A percentile compares a stretch with the other conserved stretches of the same genome.
These are phyloP conservation scores for Bhutanitis thaidina DNA, from an alignment of 2,888 invertebrate genomes.

Conservation along the genomic window DNA sequence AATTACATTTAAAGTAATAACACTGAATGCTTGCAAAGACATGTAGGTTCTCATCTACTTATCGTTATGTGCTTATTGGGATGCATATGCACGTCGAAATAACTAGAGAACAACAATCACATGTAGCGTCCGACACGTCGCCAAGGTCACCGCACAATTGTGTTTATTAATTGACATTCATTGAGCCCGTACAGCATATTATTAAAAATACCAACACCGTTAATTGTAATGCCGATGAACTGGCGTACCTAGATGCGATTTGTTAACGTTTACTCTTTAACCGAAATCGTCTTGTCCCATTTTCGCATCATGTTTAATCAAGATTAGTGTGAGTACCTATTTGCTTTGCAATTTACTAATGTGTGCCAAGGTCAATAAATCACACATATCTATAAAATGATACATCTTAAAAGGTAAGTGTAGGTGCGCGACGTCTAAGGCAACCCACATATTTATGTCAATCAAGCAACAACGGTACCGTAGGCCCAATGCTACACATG, in stretches of 20 bases:
- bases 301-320: conserved; percentile 1
- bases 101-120: conserved; percentile 43
- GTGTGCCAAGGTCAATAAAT: conserved; percentile 48
- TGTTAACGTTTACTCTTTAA: background rate
- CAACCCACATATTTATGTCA: conserved; percentile 46
- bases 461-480: conserved; percentile 40
- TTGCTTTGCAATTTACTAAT: conserved; percentile 41
- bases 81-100: conserved; percentile 27
- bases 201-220: conserved; percentile 34
- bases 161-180: conserved; percentile 49
- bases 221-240: conserved; percentile 31
- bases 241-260: conserved; percentile 4
- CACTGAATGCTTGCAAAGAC: conserved; percentile 1
- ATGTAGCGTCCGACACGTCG: conserved; percentile 38
- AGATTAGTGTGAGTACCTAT: conserved; percentile 3
- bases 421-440: conserved; percentile 29
- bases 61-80: background rate
- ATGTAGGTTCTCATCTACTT: background rate
- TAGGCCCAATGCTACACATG: conserved; percentile 39
- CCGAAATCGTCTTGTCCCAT: background rate
- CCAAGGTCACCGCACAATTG: conserved; percentile 52
- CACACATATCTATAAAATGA: conserved; percentile 9
- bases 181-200: conserved; percentile 37
- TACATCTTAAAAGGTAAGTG: conserved; percentile 7
- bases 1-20: background rate